A percentile compares a stretch with the other conserved stretches of the same genome.
These are phyloP conservation scores for Peromyscus leucopus DNA, from an alignment of 2,113 vertebrate genomes.

Conservation along the genomic window DNA sequence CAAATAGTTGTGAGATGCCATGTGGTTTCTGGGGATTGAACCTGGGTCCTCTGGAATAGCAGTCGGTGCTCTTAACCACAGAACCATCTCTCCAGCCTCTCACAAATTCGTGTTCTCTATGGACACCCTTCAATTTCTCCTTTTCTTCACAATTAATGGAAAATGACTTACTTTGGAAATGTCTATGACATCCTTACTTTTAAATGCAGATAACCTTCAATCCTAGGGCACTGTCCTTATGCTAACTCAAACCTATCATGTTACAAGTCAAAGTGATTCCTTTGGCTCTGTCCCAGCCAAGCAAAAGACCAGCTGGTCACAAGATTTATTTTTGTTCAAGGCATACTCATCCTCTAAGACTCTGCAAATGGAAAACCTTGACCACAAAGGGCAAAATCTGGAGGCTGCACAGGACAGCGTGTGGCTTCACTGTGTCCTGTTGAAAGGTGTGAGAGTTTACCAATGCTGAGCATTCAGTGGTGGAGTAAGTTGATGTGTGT, in stretches of 20 bases:
- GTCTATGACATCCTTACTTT: not conserved
- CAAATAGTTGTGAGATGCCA: too few species aligned
- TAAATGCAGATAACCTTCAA: not conserved
- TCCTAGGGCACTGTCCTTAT: not conserved
- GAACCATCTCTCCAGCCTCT: not conserved
- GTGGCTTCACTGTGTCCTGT: not conserved
- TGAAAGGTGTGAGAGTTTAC: not conserved
- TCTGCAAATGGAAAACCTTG: constrained; percentile 49
- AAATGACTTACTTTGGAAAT: not conserved
- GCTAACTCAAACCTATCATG: constrained; percentile 27
- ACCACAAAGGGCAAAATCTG: not conserved
- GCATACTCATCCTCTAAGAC: not conserved
- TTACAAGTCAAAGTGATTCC: constrained; percentile 30
- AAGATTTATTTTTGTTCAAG: constrained; percentile 25
- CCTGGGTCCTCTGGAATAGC: not conserved
- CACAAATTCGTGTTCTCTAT: not conserved
- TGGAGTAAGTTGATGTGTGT: not conserved
- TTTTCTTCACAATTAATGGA: not conserved
- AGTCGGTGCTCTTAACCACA: not conserved
- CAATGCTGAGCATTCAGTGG: not conserved
- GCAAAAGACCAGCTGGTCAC: not conserved
- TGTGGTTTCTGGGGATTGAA: not conserved
- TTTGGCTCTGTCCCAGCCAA: constrained; percentile 31
- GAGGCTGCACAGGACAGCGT: not conserved
- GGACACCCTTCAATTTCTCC: not conserved